Conservation (phyloP, 2,797 vertebrate genomes). For the Knipowitschia caucasica region DNA sequence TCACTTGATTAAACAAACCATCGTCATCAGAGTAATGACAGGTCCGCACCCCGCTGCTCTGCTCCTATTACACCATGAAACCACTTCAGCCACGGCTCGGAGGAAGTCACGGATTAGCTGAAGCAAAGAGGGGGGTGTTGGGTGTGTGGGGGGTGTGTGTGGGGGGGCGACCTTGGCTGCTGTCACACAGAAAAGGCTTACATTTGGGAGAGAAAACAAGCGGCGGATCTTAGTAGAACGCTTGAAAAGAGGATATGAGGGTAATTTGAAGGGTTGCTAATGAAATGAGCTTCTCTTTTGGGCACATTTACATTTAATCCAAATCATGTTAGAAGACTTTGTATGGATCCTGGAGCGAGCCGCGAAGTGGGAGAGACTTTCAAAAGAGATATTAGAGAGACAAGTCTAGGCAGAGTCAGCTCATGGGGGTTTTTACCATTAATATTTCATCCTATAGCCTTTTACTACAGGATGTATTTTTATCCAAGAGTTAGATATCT, state of each 20-base stretch:
- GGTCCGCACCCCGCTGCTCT: conserved; percentile 27
- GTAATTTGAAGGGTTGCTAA: background rate
- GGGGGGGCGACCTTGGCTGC: conserved; percentile 45
- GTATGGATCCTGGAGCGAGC: background rate
- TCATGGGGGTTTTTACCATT: too few species aligned
- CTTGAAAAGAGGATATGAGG: background rate
- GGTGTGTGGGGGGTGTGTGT: too few species aligned
- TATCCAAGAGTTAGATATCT: too few species aligned
- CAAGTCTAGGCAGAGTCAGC: too few species aligned
- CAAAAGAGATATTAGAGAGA: too few species aligned
- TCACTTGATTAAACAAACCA: conserved; percentile 63
- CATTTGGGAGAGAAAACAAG: background rate
- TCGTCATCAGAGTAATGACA: conserved; percentile 56
- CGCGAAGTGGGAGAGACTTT: too few species aligned
- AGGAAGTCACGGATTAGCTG: conserved; percentile 40
- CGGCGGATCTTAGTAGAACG: background rate
- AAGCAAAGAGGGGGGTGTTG: too few species aligned
- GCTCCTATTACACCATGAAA: conserved; percentile 45
- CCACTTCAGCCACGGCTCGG: conserved; percentile 34
- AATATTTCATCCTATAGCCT: too few species aligned
- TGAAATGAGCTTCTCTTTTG: background rate
- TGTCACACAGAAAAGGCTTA: conserved; percentile 27
- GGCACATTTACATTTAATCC: background rate
- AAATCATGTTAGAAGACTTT: background rate
- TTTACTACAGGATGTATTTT: too few species aligned